Percentiles rank a stretch among this genome's conserved stretches.
Evolutionary conservation across 2,797 vertebrate species (phyloP).

Genomic region (Chlorospingus flavigularis): DNA sequence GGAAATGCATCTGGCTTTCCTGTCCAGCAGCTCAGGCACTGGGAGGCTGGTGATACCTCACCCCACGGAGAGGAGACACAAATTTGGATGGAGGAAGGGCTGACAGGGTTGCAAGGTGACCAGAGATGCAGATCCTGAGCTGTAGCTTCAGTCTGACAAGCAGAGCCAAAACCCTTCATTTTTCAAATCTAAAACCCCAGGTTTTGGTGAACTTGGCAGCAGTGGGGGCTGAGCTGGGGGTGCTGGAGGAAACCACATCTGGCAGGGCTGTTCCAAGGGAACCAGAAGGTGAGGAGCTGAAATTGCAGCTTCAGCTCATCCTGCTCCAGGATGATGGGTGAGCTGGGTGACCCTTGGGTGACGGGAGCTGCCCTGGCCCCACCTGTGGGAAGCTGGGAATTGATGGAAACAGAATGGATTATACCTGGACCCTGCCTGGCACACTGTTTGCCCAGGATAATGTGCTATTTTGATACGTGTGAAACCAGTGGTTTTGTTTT

Average conservation of each 20-base stretch:
- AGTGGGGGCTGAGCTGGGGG: not conserved
- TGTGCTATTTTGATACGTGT: not conserved
- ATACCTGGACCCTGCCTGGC: not conserved
- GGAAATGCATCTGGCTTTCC: not conserved
- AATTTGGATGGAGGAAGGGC: not conserved
- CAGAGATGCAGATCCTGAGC: not conserved
- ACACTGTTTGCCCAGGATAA: not conserved
- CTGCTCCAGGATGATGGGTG: not conserved
- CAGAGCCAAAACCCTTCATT: not conserved
- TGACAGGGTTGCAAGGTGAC: not conserved
- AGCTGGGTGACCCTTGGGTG: not conserved
- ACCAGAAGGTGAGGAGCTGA: not conserved
- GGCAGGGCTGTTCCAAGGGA: not conserved
- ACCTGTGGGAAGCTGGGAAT: not conserved
- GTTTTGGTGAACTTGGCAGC: not conserved
- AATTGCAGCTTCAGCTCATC: not conserved
- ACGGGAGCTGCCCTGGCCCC: not conserved
- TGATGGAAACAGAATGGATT: not conserved
- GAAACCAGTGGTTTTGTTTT: not conserved
- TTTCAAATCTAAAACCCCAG: not conserved
- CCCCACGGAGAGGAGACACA: rapidly evolving
- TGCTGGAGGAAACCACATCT: not conserved
- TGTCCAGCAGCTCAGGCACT: not conserved
- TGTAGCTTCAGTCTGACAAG: not conserved
- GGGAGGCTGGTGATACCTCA: not conserved